Evolutionary conservation across 2,113 vertebrate species (phyloP).

Genomic region (Leiothrix lutea): DNA sequence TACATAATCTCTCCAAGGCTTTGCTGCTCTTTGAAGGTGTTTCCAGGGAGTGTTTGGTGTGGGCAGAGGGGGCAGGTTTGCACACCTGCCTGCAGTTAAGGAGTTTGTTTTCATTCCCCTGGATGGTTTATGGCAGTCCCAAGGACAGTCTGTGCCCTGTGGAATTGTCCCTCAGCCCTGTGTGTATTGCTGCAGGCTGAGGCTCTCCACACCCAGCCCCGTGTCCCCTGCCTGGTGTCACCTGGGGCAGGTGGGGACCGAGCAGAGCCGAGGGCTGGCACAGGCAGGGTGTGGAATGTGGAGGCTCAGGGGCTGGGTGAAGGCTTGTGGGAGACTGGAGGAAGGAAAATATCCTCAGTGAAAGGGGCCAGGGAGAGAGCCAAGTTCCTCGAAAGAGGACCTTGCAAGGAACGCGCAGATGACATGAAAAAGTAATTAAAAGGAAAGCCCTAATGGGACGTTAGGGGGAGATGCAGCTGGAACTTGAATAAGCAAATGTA

Average conservation of each 20-base stretch:
- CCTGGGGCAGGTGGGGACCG: fast-evolving
- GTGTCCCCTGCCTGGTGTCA: background rate
- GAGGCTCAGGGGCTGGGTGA: background rate
- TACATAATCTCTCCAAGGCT: background rate
- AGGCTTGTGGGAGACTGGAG: background rate
- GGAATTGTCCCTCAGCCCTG: background rate
- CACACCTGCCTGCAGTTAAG: background rate
- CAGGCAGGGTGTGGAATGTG: fast-evolving
- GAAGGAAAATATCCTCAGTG: background rate
- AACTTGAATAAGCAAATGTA: constrained; percentile 59
- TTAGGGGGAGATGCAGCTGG: constrained; percentile 63
- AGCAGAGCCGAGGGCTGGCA: background rate
- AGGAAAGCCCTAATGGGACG: constrained; percentile 51
- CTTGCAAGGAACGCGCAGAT: background rate
- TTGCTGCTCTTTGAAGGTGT: background rate
- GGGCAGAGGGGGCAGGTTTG: background rate
- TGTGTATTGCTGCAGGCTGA: fast-evolving
- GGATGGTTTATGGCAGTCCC: background rate
- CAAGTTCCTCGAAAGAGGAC: constrained; percentile 51
- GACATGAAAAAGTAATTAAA: constrained; percentile 57
- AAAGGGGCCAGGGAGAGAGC: background rate
- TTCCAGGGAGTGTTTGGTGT: background rate
- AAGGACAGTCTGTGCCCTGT: background rate
- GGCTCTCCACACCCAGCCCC: background rate
- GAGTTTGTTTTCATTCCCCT: background rate